Conservation (phyloP, 2,113 vertebrate species). For the Ammodramus savannarum region DNA sequence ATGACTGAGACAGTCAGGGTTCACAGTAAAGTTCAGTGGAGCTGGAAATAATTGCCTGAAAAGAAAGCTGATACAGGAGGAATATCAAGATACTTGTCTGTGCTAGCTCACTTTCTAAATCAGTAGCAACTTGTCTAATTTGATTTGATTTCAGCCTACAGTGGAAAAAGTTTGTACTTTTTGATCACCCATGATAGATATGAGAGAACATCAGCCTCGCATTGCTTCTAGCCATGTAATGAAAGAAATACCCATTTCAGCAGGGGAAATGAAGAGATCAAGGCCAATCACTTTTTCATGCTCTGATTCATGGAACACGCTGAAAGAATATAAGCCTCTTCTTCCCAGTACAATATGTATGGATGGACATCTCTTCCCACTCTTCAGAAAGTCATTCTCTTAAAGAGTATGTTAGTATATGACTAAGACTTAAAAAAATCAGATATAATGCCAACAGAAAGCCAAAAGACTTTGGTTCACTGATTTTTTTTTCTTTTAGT, state of each 20-base stretch:
- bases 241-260: not conserved
- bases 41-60: not conserved
- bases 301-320: not conserved
- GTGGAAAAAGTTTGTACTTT: not conserved
- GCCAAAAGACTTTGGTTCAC: fast-evolving
- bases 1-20: not conserved
- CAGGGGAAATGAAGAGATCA: not conserved
- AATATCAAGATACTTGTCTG: not conserved
- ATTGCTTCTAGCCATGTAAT: not conserved
- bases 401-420: not conserved
- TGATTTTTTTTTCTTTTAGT: not conserved
- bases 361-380: not conserved
- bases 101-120: not conserved
- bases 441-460: not conserved
- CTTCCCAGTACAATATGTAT: not conserved
- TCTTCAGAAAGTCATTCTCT: not conserved
- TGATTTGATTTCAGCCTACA: not conserved
- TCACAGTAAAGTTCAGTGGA: not conserved
- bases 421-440: not conserved
- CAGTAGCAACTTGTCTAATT: not conserved
- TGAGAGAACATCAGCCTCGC: not conserved
- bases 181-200: not conserved
- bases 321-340: not conserved
- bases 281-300: not conserved
- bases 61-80: not conserved